A percentile compares a stretch with the other conserved stretches of the same genome.
phyloP scores from a whole-genome alignment of 1,140 invertebrate species.

The Sminthurides bifidus region DNA sequence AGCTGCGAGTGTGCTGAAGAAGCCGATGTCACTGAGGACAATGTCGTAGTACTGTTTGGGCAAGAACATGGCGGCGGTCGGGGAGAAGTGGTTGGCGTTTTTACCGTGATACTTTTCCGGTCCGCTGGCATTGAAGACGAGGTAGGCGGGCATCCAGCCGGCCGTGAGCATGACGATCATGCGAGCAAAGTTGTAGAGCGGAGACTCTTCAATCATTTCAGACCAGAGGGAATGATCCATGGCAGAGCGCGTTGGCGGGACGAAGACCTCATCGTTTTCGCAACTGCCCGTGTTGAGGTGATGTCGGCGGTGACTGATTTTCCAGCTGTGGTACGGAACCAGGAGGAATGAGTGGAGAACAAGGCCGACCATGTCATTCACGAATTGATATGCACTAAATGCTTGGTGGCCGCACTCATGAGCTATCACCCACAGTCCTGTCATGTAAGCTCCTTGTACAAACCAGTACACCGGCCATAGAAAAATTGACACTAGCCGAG shows the following conservation, averaged over 20 bases:
- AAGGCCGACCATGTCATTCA: neutral
- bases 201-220: constrained; percentile 8
- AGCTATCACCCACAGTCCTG: constrained; percentile 5
- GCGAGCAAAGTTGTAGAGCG: neutral
- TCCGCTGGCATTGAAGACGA: constrained; percentile 4
- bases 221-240: neutral
- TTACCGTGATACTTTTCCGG: constrained; percentile 1
- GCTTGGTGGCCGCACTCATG: constrained; percentile 7
- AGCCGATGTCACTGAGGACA: neutral
- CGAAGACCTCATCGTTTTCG: constrained; percentile 6
- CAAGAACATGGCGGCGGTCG: constrained; percentile 3
- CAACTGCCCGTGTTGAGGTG: constrained; percentile 7
- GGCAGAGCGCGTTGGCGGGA: neutral
- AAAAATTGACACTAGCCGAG: neutral
- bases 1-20: neutral
- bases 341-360: constrained; percentile 5
- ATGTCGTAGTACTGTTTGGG: constrained; percentile 2
- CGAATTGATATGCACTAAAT: neutral
- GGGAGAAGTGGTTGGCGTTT: constrained; percentile 1
- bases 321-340: constrained; percentile 10
- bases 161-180: constrained; percentile 2
- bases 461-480: constrained; percentile 5
- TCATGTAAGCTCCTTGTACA: constrained; percentile 6
- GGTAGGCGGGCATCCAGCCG: constrained; percentile 10
- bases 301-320: neutral